Base-by-base conservation (phyloP, 2,113 vertebrate species). In the Opisthocomus hoazin region DNA sequence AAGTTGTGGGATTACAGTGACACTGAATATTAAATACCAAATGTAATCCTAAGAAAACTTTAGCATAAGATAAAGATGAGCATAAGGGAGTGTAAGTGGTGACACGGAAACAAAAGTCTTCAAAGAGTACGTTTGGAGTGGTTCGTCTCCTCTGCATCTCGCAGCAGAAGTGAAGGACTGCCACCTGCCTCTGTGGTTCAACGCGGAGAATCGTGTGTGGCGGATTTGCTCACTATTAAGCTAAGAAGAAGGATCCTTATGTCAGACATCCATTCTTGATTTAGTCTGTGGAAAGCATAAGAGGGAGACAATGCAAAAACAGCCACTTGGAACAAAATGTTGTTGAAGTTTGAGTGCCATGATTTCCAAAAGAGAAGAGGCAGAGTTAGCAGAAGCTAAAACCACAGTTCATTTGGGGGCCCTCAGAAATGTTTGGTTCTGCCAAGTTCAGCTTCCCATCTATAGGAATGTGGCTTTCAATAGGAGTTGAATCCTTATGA, bases 181-280 rank as follows among this genome's bases (percentile, higher is more conserved):
- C 69, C 61, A 65, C 41, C 26, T 83, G 34, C 17, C 53, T 83
- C 65, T 0, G 0, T 36, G 74, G 37, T 39, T 82, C 53, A 34
- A 13, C 0, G 0, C 0, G 7, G 43, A 53, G 76, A 71, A 46
- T 39, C 0, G 0, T 24, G 51, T 80, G 68, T 84, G 88, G 20
- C 3, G 10, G 21, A 56, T 36, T 83, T 0, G 0, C 41, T 86
- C 32, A 3, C 45, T 43, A 6, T 26, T 61, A 51, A 75, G 41
- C 50, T n/a, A 17, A 61, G 65, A 68, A 57, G 61, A 64, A 64
- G 48, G 74, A 85, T 93, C 58, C 50, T 91, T 80, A 23, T 56
- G 45, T 80, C 51, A 54, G 27, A 43, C 56, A 82, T 0, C 77
- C 15, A 3, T 73, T 89, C 61, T 54, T 87, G 56, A 48, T 60